A percentile compares a stretch with the other conserved stretches of the same genome.
phyloP scores from a whole-genome alignment of 2,888 invertebrate species.

The Morpho helenor region DNA sequence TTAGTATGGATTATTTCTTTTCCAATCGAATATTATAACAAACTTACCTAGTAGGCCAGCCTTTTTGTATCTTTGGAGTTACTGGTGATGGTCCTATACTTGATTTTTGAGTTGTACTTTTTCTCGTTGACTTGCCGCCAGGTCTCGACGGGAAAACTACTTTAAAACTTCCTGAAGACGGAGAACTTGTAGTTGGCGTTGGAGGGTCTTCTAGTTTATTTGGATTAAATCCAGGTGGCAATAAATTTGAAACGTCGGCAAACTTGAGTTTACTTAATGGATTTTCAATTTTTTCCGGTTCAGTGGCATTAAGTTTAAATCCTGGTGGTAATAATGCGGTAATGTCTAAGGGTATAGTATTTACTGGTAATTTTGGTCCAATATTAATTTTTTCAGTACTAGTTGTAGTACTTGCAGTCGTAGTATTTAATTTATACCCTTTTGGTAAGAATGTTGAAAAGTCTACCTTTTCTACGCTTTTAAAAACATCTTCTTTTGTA shows the following conservation, averaged over 20 bases:
- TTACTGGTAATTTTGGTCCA: constrained; percentile 40
- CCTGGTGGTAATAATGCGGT: constrained; percentile 82
- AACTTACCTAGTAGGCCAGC: constrained; percentile 88
- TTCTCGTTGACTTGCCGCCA: constrained; percentile 80
- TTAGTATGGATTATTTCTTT: no score
- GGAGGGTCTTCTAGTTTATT: constrained; percentile 43
- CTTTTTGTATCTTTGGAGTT: constrained; percentile 87
- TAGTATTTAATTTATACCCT: constrained; percentile 72
- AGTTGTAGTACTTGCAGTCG: constrained; percentile 31
- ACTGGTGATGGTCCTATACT: constrained; percentile 64
- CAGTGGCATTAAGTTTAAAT: constrained; percentile 62
- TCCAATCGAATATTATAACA: neutral
- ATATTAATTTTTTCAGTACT: constrained; percentile 48
- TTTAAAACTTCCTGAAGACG: constrained; percentile 75
- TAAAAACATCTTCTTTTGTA: constrained; percentile 46
- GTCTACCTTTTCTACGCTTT: constrained; percentile 59
- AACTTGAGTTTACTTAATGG: constrained; percentile 49
- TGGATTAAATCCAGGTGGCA: constrained; percentile 81
- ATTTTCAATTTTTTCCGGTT: constrained; percentile 35
- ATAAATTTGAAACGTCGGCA: constrained; percentile 78
- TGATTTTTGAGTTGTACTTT: constrained; percentile 79
- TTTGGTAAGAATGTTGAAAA: constrained; percentile 81
- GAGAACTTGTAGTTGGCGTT: constrained; percentile 32
- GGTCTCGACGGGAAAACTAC: constrained; percentile 90
- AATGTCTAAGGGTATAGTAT: constrained; percentile 66